phyloP scores from a whole-genome alignment of 2,888 invertebrate species.

The Onthophagus sagittarius region DNA sequence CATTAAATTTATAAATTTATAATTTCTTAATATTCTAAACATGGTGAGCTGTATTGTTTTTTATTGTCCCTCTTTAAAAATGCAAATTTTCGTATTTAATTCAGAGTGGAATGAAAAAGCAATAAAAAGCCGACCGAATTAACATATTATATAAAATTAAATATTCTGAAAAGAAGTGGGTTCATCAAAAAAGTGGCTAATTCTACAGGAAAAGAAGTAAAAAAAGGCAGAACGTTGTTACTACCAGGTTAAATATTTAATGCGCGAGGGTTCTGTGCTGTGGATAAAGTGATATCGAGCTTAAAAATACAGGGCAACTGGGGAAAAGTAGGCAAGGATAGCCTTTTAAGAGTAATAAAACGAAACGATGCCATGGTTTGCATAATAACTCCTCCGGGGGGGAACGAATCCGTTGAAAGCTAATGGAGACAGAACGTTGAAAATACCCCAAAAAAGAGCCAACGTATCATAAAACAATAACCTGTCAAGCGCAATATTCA shows the following conservation, averaged over 20 bases:
- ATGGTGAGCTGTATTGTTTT: no score
- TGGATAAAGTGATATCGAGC: not conserved
- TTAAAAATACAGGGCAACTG: not conserved
- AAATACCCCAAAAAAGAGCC: not conserved
- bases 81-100: not conserved
- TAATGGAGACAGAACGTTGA: constrained; percentile 2
- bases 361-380: constrained; percentile 10
- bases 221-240: not conserved
- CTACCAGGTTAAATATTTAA: constrained; percentile 6
- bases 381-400: constrained; percentile 2
- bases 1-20: no score
- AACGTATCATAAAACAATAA: not conserved
- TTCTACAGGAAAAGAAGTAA: not conserved
- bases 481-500: not conserved
- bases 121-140: not conserved
- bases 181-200: not conserved
- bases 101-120: not conserved
- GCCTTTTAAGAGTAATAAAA: constrained; percentile 7
- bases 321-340: constrained; percentile 3
- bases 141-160: not conserved
- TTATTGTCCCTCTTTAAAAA: not conserved
- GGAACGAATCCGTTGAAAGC: constrained; percentile 11
- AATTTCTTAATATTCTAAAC: no score
- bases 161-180: not conserved
- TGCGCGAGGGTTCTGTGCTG: not conserved